Evolutionary conservation across 2,888 invertebrate genomes (phyloP).

Genomic region (Scaptomyza parva): DNA sequence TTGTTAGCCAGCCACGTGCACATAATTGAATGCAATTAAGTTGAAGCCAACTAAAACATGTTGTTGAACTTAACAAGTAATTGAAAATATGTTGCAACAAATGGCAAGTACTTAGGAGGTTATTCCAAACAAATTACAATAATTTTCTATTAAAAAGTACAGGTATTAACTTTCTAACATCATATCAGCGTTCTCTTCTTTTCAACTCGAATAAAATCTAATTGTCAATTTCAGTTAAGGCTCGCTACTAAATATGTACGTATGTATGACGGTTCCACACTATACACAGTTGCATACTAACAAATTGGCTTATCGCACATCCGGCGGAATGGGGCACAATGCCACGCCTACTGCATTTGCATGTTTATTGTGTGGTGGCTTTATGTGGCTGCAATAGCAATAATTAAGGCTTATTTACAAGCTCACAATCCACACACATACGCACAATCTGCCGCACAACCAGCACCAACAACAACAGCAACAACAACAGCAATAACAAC

Average conservation of each 20-base stretch:
- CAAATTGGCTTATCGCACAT: conserved; percentile 60
- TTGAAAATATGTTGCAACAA: conserved; percentile 2
- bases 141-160: too few relatives aligned
- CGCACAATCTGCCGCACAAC: conserved; percentile 18
- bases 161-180: too few relatives aligned
- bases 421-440: conserved; percentile 62
- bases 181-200: not conserved
- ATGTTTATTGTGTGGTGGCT: conserved; percentile 80
- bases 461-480: conserved; percentile 15
- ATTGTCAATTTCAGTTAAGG: not conserved
- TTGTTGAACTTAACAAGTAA: conserved; percentile 10
- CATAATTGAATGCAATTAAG: conserved; percentile 32
- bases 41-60: conserved; percentile 15
- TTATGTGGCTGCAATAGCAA: conserved; percentile 72
- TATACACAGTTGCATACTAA: conserved; percentile 35
- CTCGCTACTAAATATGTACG: not conserved
- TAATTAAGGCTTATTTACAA: conserved; percentile 80
- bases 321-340: conserved; percentile 13
- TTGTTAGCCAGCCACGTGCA: conserved; percentile 15
- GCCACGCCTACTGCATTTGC: conserved; percentile 63
- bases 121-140: not conserved
- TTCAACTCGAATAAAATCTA: conserved; percentile 1
- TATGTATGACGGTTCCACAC: conserved; percentile 1
- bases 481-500: conserved; percentile 27
- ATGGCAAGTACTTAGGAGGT: too few relatives aligned